Evolutionary conservation across 2,888 invertebrate genomes (phyloP), one percentile per base, ranked within the genome.

Genomic region (Mesochorus sp.): DNA sequence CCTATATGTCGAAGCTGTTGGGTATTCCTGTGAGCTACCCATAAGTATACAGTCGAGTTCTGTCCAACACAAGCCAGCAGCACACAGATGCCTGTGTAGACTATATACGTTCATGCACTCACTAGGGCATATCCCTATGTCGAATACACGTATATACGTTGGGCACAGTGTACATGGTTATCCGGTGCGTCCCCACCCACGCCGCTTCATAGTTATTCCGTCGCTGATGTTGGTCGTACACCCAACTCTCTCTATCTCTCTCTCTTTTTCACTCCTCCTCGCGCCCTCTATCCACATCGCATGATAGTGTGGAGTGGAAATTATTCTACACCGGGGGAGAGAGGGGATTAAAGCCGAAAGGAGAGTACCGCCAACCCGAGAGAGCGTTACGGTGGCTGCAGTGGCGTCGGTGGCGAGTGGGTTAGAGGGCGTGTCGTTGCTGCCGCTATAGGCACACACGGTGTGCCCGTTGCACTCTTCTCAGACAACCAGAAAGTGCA

Each of bases 341-440:
- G 62, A 42, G 51, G 51, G 71, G 64, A 72, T 73, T 51, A 78
- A 70, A 76, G 61, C 72, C 73, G 71, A 78, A 74, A 76, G 76
- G 76, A 78, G 81, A 78, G 73, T 80, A 76, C 64, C 57, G 51
- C 51, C 64, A 59, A 64, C 57, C 70, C 39, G 70, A 44, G 68
- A 57, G 67, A 51, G 66, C 57, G 49, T 64, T 66, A 64, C 64
- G 59, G 42, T 59, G 73, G 71, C 39, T 42, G 62, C 71, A 73
- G 71, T 75, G 75, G 74, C 70, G 79, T 76, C 74, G 62, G 68
- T 73, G 42, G 76, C 70, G 76, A 76, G 76, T 75, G 78, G 76
- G 80, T 80, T 79, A 78, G 81, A 80, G 74, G 76, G 76, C 78
- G 79, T 80, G 81, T 81, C 82, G 81, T 80, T 80, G 76, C 76